phyloP scores from a whole-genome alignment of 2,888 invertebrate species.

The Scaptomyza flava region DNA sequence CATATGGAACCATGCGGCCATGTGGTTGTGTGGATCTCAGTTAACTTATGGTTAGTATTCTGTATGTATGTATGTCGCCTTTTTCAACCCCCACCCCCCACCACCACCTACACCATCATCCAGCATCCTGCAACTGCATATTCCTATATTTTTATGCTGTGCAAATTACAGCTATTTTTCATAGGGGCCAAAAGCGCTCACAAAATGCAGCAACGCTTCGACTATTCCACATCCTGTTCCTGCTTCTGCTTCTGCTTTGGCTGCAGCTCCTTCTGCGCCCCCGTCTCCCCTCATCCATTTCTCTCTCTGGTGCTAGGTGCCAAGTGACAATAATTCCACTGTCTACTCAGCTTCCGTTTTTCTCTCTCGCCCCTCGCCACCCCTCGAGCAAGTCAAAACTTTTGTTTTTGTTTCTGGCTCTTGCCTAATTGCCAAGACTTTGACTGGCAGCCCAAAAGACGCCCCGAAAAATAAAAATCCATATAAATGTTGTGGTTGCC shows the following conservation, averaged over 20 bases:
- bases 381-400: constrained; percentile 24
- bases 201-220: constrained; percentile 61
- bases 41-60: constrained; percentile 76
- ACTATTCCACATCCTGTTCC: constrained; percentile 37
- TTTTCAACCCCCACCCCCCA: background rate
- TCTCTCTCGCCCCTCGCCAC: background rate
- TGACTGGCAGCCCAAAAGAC: constrained; percentile 29
- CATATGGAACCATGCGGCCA: constrained; percentile 65
- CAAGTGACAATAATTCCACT: constrained; percentile 77
- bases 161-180: constrained; percentile 80
- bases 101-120: background rate
- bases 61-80: constrained; percentile 24
- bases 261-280: background rate
- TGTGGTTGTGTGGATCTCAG: constrained; percentile 77
- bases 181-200: constrained; percentile 73
- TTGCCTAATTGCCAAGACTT: constrained; percentile 74
- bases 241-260: background rate
- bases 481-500: constrained; percentile 44
- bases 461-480: constrained; percentile 42
- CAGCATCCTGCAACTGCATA: constrained; percentile 26
- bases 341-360: constrained; percentile 35
- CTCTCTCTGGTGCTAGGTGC: constrained; percentile 54
- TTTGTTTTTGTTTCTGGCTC: constrained; percentile 64
- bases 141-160: constrained; percentile 78
- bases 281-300: constrained; percentile 10